Evolutionary conservation across 1,140 invertebrate species (phyloP), one percentile per base, ranked within the genome.

Genomic region (Euwallacea fornicatus): DNA sequence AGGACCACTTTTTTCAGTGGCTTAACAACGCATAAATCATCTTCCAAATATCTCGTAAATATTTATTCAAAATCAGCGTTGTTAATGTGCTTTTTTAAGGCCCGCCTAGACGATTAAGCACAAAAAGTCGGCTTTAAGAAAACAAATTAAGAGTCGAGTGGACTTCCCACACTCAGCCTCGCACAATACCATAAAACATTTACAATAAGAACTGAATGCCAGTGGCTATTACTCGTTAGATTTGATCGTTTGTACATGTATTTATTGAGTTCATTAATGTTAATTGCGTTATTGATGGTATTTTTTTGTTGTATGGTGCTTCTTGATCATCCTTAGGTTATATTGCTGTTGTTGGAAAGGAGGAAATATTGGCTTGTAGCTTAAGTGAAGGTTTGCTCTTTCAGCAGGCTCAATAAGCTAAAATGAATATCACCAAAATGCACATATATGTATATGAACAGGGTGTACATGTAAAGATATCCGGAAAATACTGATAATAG

Each of bases 81-180:
- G 9, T 50, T 50, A 50, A 50, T 50, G 13, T 50, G 46, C 6
- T 50, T 50, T 50, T 13, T 50, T 50, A 50, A 50, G 13, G 6
- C 46, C 46, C 46, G 46, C 46, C 10, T 58, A 58, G 55, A 33
- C 55, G 55, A 58, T 58, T 21, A n/a, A 33, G 10, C 21, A 15
- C 13, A 33, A 53, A 15, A 53, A 53, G 15, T 53, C 8, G 21
- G 16, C 55, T 15, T 58, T 58, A 58, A 16, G 55, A 58, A 58
- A 58, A 58, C 55, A 58, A 58, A 58, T 58, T 58, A 58, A 58
- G 55, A 58, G 10, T 58, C 55, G 13, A 58, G 55, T 58, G 55
- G 55, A 10, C 55, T 16, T 10, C 55, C 55, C 55, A 58, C 55
- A 58, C 55, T 58, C 55, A 58, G 55, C 55, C 55, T 58, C 55